Base-by-base conservation (phyloP, 2,113 vertebrate genomes). In the Heterochromis multidens region DNA sequence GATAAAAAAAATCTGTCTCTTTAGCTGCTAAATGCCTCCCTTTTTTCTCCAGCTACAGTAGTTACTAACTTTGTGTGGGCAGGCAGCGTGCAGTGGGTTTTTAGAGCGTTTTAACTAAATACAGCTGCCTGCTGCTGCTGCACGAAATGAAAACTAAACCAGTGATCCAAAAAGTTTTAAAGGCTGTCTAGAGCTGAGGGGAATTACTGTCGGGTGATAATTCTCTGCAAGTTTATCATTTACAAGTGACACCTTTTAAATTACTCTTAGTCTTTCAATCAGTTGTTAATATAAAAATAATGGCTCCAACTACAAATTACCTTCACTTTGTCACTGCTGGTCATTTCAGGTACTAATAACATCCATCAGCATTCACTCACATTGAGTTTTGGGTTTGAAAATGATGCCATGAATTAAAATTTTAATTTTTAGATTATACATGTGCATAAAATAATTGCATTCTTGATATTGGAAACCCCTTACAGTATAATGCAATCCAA, bases 1-100 rank as follows among this genome's bases (percentile, higher is more conserved):
- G 6, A n/a, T n/a, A n/a, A n/a, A n/a, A n/a, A n/a, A 0, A 52
- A 31, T 31, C 46, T 0, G 0, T 1, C 2, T 74, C 27, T 74
- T 74, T 74, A 74, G 70, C 70, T 54, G 70, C 43, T 74, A n/a
- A 31, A 31, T 1, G 19, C 70, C 54, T 52, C 46, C 23, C 9
- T 13, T 74, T 70, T 31, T 31, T 0, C 27, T 8, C 25, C 46
- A 31, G 46, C 17, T 31, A 52, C 46, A 74, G 70, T 31, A 54
- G 46, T 52, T 74, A 21, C 67, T 52, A 52, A 72, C 65, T 74
- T 49, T 74, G 46, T 74, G 43, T 54, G 70, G 43, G 70, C 70
- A 52, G 46, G 46, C 43, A 74, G 70, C n/a, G 70, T 54, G 70
- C 46, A 5, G 46, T 31, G 11, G 46, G 46, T 21, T 74, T 74